Percentiles rank a stretch among this genome's conserved stretches.
These are phyloP conservation scores for Acronicta aceris DNA, from an alignment of 2,888 invertebrate genomes.

Conservation along the genomic window DNA sequence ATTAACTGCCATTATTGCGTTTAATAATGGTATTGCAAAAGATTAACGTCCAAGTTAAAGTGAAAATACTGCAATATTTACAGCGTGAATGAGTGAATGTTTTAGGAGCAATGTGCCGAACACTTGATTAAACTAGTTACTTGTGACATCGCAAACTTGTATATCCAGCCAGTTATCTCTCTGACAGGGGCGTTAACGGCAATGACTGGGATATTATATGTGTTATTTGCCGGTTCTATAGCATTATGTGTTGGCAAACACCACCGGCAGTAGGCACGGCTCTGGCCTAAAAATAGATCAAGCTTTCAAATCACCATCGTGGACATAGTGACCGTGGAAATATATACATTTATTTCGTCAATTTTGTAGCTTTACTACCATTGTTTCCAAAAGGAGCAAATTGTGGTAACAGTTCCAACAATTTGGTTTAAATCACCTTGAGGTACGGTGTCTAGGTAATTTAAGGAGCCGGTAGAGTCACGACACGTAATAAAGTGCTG, in stretches of 20 bases:
- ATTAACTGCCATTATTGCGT: conserved; percentile 29
- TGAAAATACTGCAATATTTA: conserved; percentile 45
- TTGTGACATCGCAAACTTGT: conserved; percentile 63
- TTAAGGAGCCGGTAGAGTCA: conserved; percentile 41
- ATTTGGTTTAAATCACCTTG: conserved; percentile 44
- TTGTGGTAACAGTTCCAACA: conserved; percentile 20
- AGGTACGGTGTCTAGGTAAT: conserved; percentile 27
- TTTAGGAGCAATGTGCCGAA: conserved; percentile 39
- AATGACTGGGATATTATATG: conserved; percentile 43
- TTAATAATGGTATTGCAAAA: conserved; percentile 43
- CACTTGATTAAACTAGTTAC: conserved; percentile 48
- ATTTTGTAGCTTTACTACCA: conserved; percentile 14
- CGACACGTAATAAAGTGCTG: conserved; percentile 41
- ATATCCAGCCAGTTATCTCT: conserved; percentile 63
- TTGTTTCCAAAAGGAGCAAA: conserved; percentile 34
- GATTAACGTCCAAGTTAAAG: conserved; percentile 21
- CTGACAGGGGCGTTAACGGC: conserved; percentile 64
- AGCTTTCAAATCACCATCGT: conserved; percentile 28
- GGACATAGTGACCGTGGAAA: conserved; percentile 1
- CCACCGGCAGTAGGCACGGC: conserved; percentile 11
- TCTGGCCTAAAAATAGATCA: conserved; percentile 21
- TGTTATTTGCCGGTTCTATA: conserved; percentile 34
- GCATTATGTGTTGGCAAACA: conserved; percentile 43
- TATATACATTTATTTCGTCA: not conserved
- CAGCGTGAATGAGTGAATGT: conserved; percentile 40